phyloP scores from a whole-genome alignment of 2,888 invertebrate species.

The Diploptera punctata region DNA sequence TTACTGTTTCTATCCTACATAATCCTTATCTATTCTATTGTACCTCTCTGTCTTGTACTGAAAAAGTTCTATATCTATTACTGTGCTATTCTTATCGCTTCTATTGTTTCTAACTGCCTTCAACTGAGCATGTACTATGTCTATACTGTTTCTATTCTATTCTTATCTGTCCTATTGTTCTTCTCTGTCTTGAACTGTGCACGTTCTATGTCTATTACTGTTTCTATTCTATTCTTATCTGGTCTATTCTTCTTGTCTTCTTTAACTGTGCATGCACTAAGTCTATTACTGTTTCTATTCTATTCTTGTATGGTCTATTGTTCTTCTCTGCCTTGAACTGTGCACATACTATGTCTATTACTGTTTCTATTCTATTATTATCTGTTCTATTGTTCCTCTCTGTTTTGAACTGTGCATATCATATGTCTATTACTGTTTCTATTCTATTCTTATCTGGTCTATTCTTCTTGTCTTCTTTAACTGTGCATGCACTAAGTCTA shows the following conservation, averaged over 20 bases:
- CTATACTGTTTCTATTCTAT: slow-evolving; percentile 19
- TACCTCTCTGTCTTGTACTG: background rate
- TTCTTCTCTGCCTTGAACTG: slow-evolving; percentile 37
- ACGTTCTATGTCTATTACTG: slow-evolving; percentile 34
- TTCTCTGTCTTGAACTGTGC: background rate
- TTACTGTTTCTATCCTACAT: background rate
- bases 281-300: slow-evolving; percentile 27
- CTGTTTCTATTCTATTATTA: slow-evolving; percentile 10
- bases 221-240: background rate
- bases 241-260: background rate
- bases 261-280: too few species aligned
- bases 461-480: too few species aligned
- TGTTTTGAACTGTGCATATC: too few species aligned
- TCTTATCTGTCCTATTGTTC: slow-evolving; percentile 15
- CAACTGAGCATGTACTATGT: too few species aligned
- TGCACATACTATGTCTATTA: slow-evolving; percentile 9
- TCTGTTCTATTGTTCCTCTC: too few species aligned
- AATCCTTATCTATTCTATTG: background rate
- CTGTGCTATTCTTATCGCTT: background rate
- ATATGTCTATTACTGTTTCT: too few species aligned
- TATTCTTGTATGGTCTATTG: slow-evolving; percentile 15
- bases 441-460: too few species aligned
- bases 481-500: too few species aligned
- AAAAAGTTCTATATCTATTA: background rate
- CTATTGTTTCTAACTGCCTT: slow-evolving; percentile 37